Percentiles rank a stretch among this genome's conserved stretches.
Evolutionary conservation across 2,797 vertebrate genomes (phyloP).

Genomic region (Enoplosus armatus): DNA sequence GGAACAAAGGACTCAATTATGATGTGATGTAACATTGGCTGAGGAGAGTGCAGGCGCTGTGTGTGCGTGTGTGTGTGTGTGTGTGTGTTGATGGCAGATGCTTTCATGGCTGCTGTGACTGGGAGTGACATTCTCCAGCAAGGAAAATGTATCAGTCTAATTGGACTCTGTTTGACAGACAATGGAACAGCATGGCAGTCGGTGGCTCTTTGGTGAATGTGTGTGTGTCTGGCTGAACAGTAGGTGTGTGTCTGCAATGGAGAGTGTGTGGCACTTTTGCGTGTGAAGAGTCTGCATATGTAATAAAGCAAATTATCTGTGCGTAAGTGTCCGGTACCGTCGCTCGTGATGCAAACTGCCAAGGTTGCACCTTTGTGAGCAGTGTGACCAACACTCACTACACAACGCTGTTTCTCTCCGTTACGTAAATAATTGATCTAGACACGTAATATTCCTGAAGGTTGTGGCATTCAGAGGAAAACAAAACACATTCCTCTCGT

Average conservation of each 20-base stretch:
- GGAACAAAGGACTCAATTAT: constrained; percentile 36
- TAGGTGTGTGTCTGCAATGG: neutral
- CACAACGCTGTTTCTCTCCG: constrained; percentile 23
- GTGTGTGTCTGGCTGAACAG: constrained; percentile 7
- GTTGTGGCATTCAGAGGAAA: constrained; percentile 53
- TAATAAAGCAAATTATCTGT: constrained; percentile 37
- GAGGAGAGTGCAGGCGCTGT: neutral
- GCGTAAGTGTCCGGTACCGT: constrained; percentile 12
- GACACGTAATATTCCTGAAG: constrained; percentile 48
- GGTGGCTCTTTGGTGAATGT: constrained; percentile 13
- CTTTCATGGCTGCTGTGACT: constrained; percentile 42
- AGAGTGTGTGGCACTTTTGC: neutral
- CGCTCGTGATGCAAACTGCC: constrained; percentile 42
- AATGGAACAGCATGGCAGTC: constrained; percentile 36
- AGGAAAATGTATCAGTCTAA: constrained; percentile 73
- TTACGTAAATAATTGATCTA: constrained; percentile 72
- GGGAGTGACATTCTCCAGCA: constrained; percentile 64
- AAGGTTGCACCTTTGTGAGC: constrained; percentile 35
- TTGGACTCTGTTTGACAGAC: constrained; percentile 66
- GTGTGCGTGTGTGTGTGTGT: constrained; percentile 27
- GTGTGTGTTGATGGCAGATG: constrained; percentile 28
- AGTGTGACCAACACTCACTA: constrained; percentile 20
- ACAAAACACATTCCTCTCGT: constrained; percentile 54
- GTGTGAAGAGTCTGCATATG: constrained; percentile 8
- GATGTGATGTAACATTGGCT: constrained; percentile 42